These are phyloP conservation scores for Hylia prasina DNA, from an alignment of 2,113 vertebrate species.

Conservation along the genomic window DNA sequence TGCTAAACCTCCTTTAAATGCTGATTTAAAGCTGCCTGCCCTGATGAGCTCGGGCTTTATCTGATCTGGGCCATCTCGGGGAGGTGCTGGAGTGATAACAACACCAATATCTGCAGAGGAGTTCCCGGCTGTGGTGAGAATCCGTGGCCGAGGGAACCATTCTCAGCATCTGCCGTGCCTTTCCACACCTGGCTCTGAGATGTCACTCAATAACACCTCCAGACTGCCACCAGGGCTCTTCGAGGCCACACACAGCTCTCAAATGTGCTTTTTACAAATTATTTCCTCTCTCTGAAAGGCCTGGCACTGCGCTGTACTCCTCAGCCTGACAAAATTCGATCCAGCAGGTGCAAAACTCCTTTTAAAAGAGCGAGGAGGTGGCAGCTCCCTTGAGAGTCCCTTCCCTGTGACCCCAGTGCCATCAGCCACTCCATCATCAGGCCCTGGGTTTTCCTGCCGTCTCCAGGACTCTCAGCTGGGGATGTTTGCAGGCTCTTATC, in stretches of 20 bases:
- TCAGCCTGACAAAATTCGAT: neutral
- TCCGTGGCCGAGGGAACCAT: neutral
- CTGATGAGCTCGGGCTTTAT: neutral
- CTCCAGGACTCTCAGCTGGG: neutral
- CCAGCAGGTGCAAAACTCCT: neutral
- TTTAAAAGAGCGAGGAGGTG: neutral
- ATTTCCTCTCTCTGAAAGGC: neutral
- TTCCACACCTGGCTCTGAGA: neutral
- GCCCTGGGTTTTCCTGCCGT: neutral
- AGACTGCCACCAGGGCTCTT: neutral
- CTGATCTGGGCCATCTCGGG: neutral
- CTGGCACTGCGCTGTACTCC: neutral
- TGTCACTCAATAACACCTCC: neutral
- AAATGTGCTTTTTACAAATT: neutral
- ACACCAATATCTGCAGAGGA: neutral
- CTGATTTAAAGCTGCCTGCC: neutral
- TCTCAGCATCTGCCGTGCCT: neutral
- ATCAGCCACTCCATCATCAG: neutral
- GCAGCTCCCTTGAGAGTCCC: neutral
- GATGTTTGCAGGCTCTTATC: neutral
- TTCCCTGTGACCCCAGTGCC: neutral
- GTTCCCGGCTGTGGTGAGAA: neutral
- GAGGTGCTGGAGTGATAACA: neutral
- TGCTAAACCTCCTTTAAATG: neutral
- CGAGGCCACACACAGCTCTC: neutral